Evolutionary conservation across 92 coral and sea anemone species (phyloP).

Genomic region (Montipora capitata): DNA sequence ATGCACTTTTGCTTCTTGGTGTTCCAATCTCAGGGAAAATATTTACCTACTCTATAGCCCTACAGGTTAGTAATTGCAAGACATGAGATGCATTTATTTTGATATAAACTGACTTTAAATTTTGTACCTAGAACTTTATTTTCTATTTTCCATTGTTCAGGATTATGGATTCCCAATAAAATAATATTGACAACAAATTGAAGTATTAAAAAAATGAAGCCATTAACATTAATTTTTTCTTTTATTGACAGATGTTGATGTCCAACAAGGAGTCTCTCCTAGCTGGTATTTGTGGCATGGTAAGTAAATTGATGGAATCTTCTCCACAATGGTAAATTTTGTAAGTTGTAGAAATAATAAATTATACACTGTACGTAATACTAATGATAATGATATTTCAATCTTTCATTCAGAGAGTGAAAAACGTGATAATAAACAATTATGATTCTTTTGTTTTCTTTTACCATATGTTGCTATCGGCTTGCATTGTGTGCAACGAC

Average conservation of each 20-base stretch:
- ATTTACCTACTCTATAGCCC: constrained; percentile 86
- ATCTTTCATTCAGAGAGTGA: too few relatives aligned
- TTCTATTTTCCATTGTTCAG: background rate
- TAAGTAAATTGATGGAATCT: constrained; percentile 38
- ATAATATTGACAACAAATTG: too few relatives aligned
- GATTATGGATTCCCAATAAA: background rate
- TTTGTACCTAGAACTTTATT: too few relatives aligned
- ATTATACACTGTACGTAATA: background rate
- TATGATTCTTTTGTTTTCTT: too few relatives aligned
- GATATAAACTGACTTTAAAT: too few relatives aligned
- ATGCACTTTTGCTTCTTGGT: constrained; percentile 77
- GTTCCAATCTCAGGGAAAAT: constrained; percentile 90
- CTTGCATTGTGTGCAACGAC: too few relatives aligned
- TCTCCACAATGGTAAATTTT: too few relatives aligned
- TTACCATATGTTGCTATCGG: background rate
- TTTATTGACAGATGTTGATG: constrained; percentile 77
- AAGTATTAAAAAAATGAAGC: too few relatives aligned
- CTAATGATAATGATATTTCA: background rate
- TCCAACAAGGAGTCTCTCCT: constrained; percentile 82
- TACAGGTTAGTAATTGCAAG: constrained; percentile 82
- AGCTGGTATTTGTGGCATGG: constrained; percentile 94
- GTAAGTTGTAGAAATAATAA: background rate
- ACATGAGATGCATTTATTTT: background rate
- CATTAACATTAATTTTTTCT: background rate
- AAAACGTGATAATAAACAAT: too few relatives aligned